Base-by-base conservation (phyloP, 1,140 invertebrate species). In the Drosophila nigrodunni region DNA sequence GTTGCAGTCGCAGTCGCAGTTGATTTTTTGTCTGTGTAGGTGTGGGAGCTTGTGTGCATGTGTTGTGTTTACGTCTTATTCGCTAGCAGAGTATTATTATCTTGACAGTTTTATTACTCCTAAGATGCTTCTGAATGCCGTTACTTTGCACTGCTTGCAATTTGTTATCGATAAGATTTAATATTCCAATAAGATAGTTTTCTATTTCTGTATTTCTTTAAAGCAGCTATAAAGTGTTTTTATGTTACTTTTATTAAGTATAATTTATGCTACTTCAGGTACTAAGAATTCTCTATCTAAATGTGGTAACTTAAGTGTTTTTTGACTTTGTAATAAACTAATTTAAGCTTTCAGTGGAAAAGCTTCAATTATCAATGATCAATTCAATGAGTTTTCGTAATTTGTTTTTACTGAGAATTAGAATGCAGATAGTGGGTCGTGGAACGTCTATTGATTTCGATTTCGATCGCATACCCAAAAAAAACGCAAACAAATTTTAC, bases 61-160 rank as follows among this genome's bases (percentile, higher is more conserved):
- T 21, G 35, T 37, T 60, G n/a, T 50, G 49, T 62, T 71, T 78
- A 44, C 76, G 55, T 59, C 65, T 73, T 47, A 59, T 60, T 73
- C 59, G 64, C 65, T 85, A 60, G 64, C 44, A 25, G 30, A 18
- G 7, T 39, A 59, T 57, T 69, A 59, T 59, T 61, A 47, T 49
- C 25, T 68, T 25, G 6, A 3, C 5, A 46, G 7, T 15, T 6
- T 39, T 62, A 10, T 52, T 30, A 7, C 21, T 39, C 25, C 25
- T 52, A 7, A 11, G 9, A 11, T 37, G 18, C 47, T 44, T 59
- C 15, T 21, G 7, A 58, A 39, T 7, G 11, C 15, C 18, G 35
- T 57, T 18, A 46, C 6, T 7, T 7, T 46, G 15, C 15, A 18
- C 25, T 7, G 5, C 44, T 46, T 46, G 10, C 15, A 15, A 10